Evolutionary conservation across 2,888 invertebrate species (phyloP).

Genomic region (Anoncus sp.): DNA sequence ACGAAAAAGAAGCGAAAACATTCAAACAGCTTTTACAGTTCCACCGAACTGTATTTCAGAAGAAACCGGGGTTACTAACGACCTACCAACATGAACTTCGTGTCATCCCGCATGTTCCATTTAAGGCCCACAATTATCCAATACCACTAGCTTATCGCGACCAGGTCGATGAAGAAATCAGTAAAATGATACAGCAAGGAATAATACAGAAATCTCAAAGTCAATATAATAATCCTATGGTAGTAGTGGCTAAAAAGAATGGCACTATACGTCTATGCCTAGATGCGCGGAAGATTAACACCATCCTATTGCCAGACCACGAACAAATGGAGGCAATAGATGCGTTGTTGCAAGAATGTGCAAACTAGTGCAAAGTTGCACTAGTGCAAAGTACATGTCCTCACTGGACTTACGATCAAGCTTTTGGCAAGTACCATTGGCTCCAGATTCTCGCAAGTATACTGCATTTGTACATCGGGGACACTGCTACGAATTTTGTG

Average conservation of each 20-base stretch:
- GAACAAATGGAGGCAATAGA: not conserved
- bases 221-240: constrained; percentile 69
- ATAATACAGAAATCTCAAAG: constrained; percentile 73
- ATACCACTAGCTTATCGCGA: not conserved
- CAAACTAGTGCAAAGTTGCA: not conserved
- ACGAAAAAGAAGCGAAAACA: not conserved
- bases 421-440: constrained; percentile 10
- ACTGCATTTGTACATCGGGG: constrained; percentile 5
- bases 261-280: not conserved
- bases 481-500: not conserved
- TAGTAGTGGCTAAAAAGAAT: constrained; percentile 10
- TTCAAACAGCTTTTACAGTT: too few relatives aligned
- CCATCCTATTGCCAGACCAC: not conserved
- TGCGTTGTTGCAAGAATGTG: not conserved
- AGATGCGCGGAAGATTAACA: constrained; percentile 3
- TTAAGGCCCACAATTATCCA: not conserved
- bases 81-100: too few relatives aligned
- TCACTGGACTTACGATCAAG: not conserved
- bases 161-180: constrained; percentile 40
- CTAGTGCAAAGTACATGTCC: not conserved
- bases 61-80: too few relatives aligned
- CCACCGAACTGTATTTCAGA: too few relatives aligned
- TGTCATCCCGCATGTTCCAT: not conserved
- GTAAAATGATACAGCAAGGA: constrained; percentile 72
- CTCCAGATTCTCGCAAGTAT: not conserved